A percentile compares a stretch with the other conserved stretches of the same genome.
Evolutionary conservation across 64 coral and sea anemone species (phyloP).

Genomic region (Actinia tenebrosa): DNA sequence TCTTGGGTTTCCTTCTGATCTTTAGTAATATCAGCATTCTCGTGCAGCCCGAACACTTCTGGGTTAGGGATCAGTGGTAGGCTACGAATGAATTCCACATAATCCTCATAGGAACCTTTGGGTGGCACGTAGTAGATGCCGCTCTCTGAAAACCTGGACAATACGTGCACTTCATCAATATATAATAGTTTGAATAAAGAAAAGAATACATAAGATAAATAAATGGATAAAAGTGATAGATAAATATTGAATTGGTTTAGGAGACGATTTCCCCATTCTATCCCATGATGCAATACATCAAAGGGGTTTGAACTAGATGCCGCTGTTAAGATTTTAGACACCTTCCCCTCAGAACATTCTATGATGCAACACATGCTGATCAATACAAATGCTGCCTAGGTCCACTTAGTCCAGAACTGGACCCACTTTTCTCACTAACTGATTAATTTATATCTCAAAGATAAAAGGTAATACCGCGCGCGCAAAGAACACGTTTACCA

Average conservation of each 20-base stretch:
- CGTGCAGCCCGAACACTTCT: conserved; percentile 97
- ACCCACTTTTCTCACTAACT: too few relatives aligned
- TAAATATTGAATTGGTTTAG: too few relatives aligned
- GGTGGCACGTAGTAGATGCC: conserved; percentile 83
- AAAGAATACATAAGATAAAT: neutral
- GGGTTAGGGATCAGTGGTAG: conserved; percentile 81
- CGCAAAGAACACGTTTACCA: too few relatives aligned
- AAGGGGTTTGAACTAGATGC: too few relatives aligned
- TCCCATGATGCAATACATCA: too few relatives aligned
- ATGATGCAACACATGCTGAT: neutral
- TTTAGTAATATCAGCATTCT: conserved; percentile 97
- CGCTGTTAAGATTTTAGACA: neutral
- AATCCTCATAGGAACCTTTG: conserved; percentile 81
- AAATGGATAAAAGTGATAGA: too few relatives aligned
- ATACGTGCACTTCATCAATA: too few relatives aligned
- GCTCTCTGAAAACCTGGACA: conserved; percentile 79
- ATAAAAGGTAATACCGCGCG: too few relatives aligned
- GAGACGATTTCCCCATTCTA: too few relatives aligned
- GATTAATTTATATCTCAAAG: too few relatives aligned
- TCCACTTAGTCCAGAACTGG: too few relatives aligned
- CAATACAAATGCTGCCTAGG: too few relatives aligned
- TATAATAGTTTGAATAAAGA: neutral
- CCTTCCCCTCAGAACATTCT: neutral
- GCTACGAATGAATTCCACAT: conserved; percentile 81
- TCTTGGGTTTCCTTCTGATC: conserved; percentile 93